Evolutionary conservation across 2,888 invertebrate species (phyloP).

Genomic region (Julus scandinavius): DNA sequence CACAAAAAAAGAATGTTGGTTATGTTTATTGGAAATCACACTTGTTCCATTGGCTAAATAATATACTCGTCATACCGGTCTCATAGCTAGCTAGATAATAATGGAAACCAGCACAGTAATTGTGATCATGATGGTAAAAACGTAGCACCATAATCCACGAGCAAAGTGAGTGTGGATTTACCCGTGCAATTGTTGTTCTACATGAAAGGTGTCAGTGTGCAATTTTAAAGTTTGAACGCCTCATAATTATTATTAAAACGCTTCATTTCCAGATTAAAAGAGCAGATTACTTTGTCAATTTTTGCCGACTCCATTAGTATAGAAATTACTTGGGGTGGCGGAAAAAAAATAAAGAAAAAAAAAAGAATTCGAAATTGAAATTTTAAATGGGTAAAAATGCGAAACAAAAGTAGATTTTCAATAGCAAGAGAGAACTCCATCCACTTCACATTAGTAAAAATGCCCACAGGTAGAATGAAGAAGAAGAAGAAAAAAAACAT

Average conservation of each 20-base stretch:
- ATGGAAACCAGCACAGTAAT: not conserved
- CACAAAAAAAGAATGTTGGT: not conserved
- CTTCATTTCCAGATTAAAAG: conserved; percentile 42
- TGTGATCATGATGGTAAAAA: not conserved
- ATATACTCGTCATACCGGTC: not conserved
- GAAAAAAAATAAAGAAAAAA: not conserved
- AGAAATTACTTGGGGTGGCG: conserved; percentile 35
- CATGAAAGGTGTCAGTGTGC: conserved; percentile 39
- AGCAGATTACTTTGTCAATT: conserved; percentile 35
- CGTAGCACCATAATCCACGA: not conserved
- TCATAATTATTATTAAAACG: conserved; percentile 38
- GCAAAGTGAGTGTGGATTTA: not conserved
- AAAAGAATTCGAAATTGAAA: conserved; percentile 39
- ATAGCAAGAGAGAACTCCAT: not conserved
- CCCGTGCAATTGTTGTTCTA: conserved; percentile 1
- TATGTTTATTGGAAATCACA: not conserved
- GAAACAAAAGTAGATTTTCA: conserved; percentile 39
- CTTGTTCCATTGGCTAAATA: not conserved
- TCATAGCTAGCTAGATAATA: not conserved
- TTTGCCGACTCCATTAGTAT: conserved; percentile 20
- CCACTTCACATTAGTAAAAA: conserved; percentile 28
- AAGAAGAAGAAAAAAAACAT: not conserved
- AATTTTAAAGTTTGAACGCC: conserved; percentile 25
- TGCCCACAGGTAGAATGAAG: conserved; percentile 2
- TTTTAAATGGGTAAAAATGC: conserved; percentile 39